Conservation (phyloP, 2,113 vertebrate genomes). For the Octodon degus region DNA sequence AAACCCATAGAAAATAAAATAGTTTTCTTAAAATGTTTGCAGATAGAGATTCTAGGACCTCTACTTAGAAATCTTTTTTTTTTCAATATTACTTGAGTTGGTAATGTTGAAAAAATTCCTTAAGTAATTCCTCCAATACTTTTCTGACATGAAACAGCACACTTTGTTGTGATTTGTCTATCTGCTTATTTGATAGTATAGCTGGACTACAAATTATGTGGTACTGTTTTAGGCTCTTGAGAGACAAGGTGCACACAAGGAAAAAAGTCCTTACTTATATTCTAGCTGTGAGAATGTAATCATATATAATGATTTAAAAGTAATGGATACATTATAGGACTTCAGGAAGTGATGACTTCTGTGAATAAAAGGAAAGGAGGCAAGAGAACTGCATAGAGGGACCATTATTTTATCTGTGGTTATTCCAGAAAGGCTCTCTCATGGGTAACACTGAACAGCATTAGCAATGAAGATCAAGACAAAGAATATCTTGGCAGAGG, state of each 20-base stretch:
- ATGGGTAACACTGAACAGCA: not conserved
- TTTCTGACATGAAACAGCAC: not conserved
- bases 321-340: not conserved
- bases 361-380: not conserved
- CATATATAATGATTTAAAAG: not conserved
- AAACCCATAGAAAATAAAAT: not conserved
- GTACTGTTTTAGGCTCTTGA: not conserved
- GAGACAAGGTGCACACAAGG: not conserved
- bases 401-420: not conserved
- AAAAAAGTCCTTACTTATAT: not conserved
- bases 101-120: not conserved
- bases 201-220: not conserved
- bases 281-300: not conserved
- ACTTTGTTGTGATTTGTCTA: not conserved
- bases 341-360: not conserved
- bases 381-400: not conserved
- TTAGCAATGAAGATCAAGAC: not conserved
- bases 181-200: not conserved
- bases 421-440: not conserved
- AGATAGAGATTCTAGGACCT: not conserved
- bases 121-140: not conserved
- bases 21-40: not conserved
- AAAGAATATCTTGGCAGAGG: not conserved
- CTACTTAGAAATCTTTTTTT: not conserved
- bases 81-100: not conserved